Base-by-base conservation (phyloP, 2,888 invertebrate genomes). In the Melinaea marsaeus region DNA sequence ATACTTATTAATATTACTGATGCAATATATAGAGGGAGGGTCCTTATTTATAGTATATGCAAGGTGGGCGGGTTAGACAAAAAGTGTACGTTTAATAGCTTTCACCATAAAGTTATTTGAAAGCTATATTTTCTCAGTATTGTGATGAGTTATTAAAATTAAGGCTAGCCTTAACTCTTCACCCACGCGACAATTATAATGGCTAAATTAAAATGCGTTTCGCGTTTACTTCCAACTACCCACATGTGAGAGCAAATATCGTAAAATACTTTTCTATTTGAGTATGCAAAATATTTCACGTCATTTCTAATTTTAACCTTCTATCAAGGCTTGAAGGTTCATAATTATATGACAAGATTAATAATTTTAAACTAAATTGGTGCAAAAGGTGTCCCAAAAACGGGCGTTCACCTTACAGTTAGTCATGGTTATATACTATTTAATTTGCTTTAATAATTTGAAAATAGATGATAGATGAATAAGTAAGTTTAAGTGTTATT, bases 341-440 rank as follows among this genome's bases (percentile, higher is more conserved):
- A 37, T 55, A 42, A 60, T 67, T 51, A 9, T 34, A 42, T 59
- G 35, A 22, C 37, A 22, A n/a, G n/a, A 51, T 13, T 69, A 69
- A 77, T 73, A 74, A 77, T 79, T 80, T 77, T 78, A 78, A 74
- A 79, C 72, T 63, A 78, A 88, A 86, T 79, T 88, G 79, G 87
- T 86, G 88, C 89, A 85, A 85, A 84, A 81, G 84, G 87, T 83
- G 71, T 68, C 75, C 73, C 73, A 74, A 74, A 69, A 75, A 75
- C 76, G 86, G 82, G 69, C 86, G 76, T 83, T 83, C 84, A 85
- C 84, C 85, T 73, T 66, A 65, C 51, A 58, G 61, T 57, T 60
- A 60, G 55, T 35, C 47, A 58, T 42, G 9, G n/a, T 34, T 54
- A 62, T 35, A 33, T 57, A 56, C 56, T 56, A 60, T 47, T 46